Evolutionary conservation across 2,113 vertebrate genomes (phyloP), one percentile per base, ranked within the genome.

Genomic region (Cyphomyrus discorhynchus): DNA sequence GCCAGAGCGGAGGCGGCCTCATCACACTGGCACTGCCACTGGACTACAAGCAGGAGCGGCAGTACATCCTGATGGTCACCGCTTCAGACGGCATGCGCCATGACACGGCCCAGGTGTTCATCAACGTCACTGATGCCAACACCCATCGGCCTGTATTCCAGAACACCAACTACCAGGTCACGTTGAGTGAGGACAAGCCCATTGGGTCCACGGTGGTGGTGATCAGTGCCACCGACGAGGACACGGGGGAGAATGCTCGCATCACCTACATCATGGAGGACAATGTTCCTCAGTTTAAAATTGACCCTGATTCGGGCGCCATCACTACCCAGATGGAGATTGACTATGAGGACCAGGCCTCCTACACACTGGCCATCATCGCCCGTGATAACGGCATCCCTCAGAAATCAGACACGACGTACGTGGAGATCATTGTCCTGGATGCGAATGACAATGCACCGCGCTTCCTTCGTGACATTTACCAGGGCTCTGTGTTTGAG

Each of bases 21-120:
- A 95, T 99, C 93, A 99, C 98, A 0, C 92, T 99, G 88, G 98
- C 98, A 0, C 96, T 99, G 92, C 98, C 98, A 0, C 92, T 99
- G 92, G 98, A 99, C 96, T 99, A 99, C 93, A 98, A 99, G 87
- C 98, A 99, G 93, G 98, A 99, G 77, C 96, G 98, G 4, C 98
- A 99, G 93, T 99, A 98, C 0, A 97, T 98, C 82, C 95, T 99
- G 90, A 97, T 97, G 0, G 95, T 99, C 86, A 98, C 97, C 0
- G 98, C 98, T 0, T 99, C 98, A 0, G 98, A 99, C 0, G 98
- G 98, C 77, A 98, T 97, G 0, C 97, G 96, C 27, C 96, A 96
- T 1, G 98, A 98, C 92, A 98, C 97, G 0, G 96, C 97, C 0
- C 97, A 98, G 92, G 98, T 99, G 88, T 98, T 98, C 92, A 97